A percentile compares a stretch with the other conserved stretches of the same genome.
Evolutionary conservation across 2,888 invertebrate species (phyloP).

Genomic region (Brenthis hecate): DNA sequence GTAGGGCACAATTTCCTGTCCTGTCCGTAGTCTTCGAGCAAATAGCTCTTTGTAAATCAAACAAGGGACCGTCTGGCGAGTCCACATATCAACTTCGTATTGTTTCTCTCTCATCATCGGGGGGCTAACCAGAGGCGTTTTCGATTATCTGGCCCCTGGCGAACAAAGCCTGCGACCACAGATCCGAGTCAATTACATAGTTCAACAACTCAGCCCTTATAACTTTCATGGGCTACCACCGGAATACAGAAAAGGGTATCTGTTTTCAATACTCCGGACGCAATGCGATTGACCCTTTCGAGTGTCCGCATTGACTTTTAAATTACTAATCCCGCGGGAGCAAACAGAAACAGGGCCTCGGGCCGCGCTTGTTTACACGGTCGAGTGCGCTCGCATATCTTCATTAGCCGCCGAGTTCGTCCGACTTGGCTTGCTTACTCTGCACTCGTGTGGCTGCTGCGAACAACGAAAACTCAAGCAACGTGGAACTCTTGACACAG

Average conservation of each 20-base stretch:
- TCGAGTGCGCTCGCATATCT: slow-evolving; percentile 79
- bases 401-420: slow-evolving; percentile 63
- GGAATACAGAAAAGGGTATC: slow-evolving; percentile 82
- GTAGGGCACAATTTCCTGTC: slow-evolving; percentile 74
- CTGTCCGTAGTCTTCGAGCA: slow-evolving; percentile 72
- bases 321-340: slow-evolving; percentile 81
- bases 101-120: slow-evolving; percentile 77
- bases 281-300: slow-evolving; percentile 80
- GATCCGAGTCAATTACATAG: slow-evolving; percentile 82
- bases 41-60: slow-evolving; percentile 81
- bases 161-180: slow-evolving; percentile 81
- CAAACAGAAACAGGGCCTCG: slow-evolving; percentile 73
- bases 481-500: slow-evolving; percentile 46
- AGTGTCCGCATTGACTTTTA: slow-evolving; percentile 83
- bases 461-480: slow-evolving; percentile 43
- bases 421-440: slow-evolving; percentile 63
- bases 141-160: slow-evolving; percentile 78
- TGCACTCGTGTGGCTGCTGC: slow-evolving; percentile 58
- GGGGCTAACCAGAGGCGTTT: slow-evolving; percentile 80
- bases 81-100: slow-evolving; percentile 81
- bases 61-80: slow-evolving; percentile 75
- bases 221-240: slow-evolving; percentile 79
- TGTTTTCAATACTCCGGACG: slow-evolving; percentile 78
- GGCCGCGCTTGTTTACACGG: slow-evolving; percentile 73
- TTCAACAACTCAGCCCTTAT: slow-evolving; percentile 82